These are phyloP conservation scores for Uropetala carovei DNA, from an alignment of 2,888 invertebrate species.

Conservation along the genomic window DNA sequence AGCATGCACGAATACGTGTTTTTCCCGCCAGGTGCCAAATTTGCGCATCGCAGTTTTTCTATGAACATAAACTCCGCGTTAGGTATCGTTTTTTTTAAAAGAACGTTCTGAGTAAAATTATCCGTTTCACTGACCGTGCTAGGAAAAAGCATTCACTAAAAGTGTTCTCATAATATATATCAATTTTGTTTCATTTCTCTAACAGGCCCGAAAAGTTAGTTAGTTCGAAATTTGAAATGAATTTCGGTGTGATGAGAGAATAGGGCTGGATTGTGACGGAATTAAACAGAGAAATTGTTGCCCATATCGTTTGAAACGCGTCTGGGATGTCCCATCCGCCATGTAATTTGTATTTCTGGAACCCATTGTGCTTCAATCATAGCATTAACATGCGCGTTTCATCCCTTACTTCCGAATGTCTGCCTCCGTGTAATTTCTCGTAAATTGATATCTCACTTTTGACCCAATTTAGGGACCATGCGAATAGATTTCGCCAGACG, in stretches of 20 bases:
- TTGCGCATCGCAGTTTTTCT: no score
- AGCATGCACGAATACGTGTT: no score
- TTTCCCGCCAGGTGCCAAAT: no score
- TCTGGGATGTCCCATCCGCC: not conserved
- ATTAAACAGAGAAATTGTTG: not conserved
- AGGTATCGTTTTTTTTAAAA: no score
- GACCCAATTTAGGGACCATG: not conserved
- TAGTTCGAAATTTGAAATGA: not conserved
- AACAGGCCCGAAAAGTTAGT: not conserved
- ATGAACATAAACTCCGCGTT: no score
- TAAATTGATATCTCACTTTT: not conserved
- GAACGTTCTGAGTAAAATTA: no score
- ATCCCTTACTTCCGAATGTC: not conserved
- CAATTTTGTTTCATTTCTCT: not conserved
- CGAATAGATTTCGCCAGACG: not conserved
- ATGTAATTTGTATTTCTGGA: not conserved
- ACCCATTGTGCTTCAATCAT: not conserved
- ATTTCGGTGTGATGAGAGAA: not conserved
- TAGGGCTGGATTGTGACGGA: not conserved
- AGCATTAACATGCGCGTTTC: not conserved
- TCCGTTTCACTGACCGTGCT: no score
- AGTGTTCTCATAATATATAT: no score
- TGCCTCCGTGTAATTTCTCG: not conserved
- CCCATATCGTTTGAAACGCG: not conserved
- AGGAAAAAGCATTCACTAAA: no score